phyloP scores from a whole-genome alignment of 2,113 vertebrate species.

The Cynocephalus volans region DNA sequence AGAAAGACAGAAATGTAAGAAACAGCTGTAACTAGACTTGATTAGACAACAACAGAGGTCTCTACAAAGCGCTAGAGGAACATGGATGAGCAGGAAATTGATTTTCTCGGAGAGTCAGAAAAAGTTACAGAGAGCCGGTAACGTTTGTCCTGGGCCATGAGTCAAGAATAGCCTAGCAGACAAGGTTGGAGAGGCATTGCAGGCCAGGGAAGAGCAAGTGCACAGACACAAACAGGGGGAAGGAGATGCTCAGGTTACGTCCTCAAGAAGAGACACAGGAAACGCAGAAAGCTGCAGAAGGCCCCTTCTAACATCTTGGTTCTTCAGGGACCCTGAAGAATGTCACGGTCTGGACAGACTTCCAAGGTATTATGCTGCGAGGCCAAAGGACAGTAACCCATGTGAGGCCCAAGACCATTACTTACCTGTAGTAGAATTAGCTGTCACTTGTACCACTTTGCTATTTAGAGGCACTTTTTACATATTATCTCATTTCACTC shows the following conservation, averaged over 20 bases:
- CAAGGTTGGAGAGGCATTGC: fast-evolving
- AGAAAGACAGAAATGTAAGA: constrained; percentile 32
- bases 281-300: neutral
- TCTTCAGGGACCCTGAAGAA: neutral
- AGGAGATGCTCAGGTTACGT: neutral
- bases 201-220: neutral
- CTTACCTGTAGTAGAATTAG: neutral
- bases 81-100: neutral
- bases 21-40: constrained; percentile 1
- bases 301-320: neutral
- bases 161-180: neutral
- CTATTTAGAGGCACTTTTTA: neutral
- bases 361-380: neutral
- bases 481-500: no score
- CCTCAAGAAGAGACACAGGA: neutral
- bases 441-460: neutral
- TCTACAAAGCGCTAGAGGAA: neutral
- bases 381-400: neutral
- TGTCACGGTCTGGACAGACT: neutral
- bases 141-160: neutral
- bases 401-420: neutral
- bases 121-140: neutral
- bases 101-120: constrained; percentile 42
- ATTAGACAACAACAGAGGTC: constrained; percentile 10
- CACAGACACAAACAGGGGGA: neutral